Base-by-base conservation (phyloP, 2,888 invertebrate genomes). In the Zootermopsis nevadensis region DNA sequence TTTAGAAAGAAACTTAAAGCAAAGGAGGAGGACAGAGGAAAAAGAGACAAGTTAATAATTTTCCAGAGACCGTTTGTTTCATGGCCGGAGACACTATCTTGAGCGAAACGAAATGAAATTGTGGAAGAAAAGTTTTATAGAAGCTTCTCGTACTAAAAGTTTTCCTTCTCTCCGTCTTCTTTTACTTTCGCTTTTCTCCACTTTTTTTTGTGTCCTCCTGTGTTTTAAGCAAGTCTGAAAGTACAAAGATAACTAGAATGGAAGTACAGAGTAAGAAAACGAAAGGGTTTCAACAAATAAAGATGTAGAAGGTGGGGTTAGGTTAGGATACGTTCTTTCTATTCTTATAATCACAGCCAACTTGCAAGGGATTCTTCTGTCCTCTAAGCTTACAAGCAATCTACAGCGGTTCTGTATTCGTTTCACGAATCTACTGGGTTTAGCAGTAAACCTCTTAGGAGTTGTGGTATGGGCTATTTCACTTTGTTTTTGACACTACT, bases 81-180 rank as follows among this genome's bases (percentile, higher is more conserved):
- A 80, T 80, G 53, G 82, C 60, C 74, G 27, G 82, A 82, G 77
- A 77, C 82, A 82, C 77, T 77, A 67, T 82, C 82, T 82, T 42
- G 60, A 31, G 53, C 67, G 72, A 83, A 67, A 38, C 79, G 83
- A 83, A 83, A 83, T 83, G 83, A 80, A 83, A 83, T 83, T 83
- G 80, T 83, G 83, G 83, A 33, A 48, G 72, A 55, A 82, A 35
- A 82, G 42, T 74, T 74, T 38, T 74, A 74, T 74, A 38, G 74
- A 74, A 74, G 38, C 74, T 74, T 74, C 74, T 12, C 31, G 38
- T 74, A 38, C 31, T 38, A 74, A 38, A 74, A 38, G 35, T 74
- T 74, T 74, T n/a, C 38, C 22, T 12, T 38, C 42, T 74, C 22
- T 74, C 15, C 38, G 19, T n/a, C 38, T 33, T 74, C 74, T 42